Conservation (phyloP, 2,113 vertebrate species). For the Ameiurus melas region DNA sequence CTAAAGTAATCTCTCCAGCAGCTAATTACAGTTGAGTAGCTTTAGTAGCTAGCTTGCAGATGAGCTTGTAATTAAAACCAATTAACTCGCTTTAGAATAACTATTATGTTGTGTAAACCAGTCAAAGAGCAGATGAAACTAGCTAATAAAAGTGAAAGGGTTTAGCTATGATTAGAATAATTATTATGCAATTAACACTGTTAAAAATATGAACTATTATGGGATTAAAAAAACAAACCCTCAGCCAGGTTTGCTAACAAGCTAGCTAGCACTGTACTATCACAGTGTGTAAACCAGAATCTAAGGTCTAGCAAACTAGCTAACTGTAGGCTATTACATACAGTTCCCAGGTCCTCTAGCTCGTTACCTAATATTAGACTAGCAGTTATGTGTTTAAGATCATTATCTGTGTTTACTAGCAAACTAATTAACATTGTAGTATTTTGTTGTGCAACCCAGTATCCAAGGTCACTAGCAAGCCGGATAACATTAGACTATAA, state of each 20-base stretch:
- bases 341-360: not conserved
- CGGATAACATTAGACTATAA: not conserved
- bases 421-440: not conserved
- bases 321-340: not conserved
- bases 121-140: not conserved
- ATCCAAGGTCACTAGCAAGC: not conserved
- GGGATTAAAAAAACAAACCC: not conserved
- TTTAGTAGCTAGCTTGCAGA: not conserved
- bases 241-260: not conserved
- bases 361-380: not conserved
- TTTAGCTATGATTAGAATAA: not conserved
- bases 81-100: not conserved
- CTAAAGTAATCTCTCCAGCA: not conserved
- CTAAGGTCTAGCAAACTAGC: not conserved
- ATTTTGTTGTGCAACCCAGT: not conserved
- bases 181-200: not conserved
- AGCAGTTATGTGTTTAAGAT: not conserved
- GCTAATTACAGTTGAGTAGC: not conserved
- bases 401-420: not conserved
- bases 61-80: not conserved
- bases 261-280: not conserved
- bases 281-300: not conserved
- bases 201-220: not conserved
- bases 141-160: not conserved
- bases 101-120: not conserved